Conservation (phyloP, 1,140 invertebrate species). For the Nomia melanderi region DNA sequence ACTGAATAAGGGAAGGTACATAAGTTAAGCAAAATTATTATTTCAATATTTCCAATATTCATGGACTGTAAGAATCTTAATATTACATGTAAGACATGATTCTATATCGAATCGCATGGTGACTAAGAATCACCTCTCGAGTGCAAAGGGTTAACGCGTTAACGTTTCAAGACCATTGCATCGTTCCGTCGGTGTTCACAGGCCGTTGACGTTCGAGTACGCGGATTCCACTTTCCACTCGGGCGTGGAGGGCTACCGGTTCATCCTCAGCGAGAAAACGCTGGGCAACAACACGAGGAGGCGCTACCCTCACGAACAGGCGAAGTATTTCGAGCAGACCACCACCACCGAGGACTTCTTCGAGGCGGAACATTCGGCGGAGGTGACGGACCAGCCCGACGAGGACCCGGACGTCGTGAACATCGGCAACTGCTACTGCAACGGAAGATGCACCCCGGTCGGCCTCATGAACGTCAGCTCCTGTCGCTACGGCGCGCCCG, state of each 20-base stretch:
- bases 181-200: background rate
- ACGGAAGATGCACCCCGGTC: slow-evolving; percentile 85
- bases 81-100: too few species aligned
- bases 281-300: slow-evolving; percentile 75
- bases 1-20: too few species aligned
- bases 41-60: too few species aligned
- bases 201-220: slow-evolving; percentile 33
- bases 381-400: slow-evolving; percentile 12
- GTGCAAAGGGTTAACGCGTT: too few species aligned
- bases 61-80: too few species aligned
- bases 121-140: too few species aligned
- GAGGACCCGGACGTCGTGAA: slow-evolving; percentile 83
- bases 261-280: slow-evolving; percentile 72
- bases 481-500: slow-evolving; percentile 83
- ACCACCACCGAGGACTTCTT: slow-evolving; percentile 77
- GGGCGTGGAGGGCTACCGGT: slow-evolving; percentile 75
- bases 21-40: too few species aligned
- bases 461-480: slow-evolving; percentile 82
- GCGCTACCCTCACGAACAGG: slow-evolving; percentile 74
- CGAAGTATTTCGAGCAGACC: slow-evolving; percentile 75
- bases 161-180: too few species aligned
- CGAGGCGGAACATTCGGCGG: slow-evolving; percentile 63
- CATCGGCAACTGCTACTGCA: slow-evolving; percentile 85
- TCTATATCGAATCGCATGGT: too few species aligned
- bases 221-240: slow-evolving; percentile 65